Conservation (phyloP, 2,888 invertebrate genomes). For the Noctua janthe region DNA sequence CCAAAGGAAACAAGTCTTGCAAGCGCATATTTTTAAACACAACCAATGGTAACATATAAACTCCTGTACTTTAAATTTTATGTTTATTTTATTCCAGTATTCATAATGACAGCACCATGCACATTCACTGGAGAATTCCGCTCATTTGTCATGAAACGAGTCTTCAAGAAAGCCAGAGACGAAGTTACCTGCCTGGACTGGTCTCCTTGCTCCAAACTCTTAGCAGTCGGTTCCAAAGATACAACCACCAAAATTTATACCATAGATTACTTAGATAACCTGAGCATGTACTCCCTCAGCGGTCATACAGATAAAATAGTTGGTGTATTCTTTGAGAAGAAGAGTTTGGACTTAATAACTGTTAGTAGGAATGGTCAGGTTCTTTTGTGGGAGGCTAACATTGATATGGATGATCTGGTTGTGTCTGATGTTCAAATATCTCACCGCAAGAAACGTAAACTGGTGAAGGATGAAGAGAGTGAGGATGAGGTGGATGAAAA, state of each 20-base stretch:
- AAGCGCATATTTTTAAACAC: background rate
- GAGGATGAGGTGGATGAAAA: conserved; percentile 92
- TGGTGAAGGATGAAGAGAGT: conserved; percentile 86
- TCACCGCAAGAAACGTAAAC: conserved; percentile 86
- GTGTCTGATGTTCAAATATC: conserved; percentile 87
- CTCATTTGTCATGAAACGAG: conserved; percentile 96
- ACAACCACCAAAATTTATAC: conserved; percentile 96
- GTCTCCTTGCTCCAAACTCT: conserved; percentile 96
- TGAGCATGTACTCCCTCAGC: conserved; percentile 94
- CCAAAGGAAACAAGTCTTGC: background rate
- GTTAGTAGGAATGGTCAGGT: conserved; percentile 96
- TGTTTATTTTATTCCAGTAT: conserved; percentile 89
- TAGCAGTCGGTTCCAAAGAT: conserved; percentile 98
- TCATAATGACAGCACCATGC: conserved; percentile 96
- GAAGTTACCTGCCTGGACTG: conserved; percentile 97
- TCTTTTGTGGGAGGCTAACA: conserved; percentile 96
- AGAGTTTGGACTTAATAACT: conserved; percentile 95
- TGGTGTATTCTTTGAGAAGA: conserved; percentile 96
- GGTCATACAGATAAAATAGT: conserved; percentile 96
- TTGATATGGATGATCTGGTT: conserved; percentile 93
- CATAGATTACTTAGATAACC: conserved; percentile 93
- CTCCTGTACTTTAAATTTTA: background rate
- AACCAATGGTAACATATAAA: background rate
- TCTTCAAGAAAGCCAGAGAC: conserved; percentile 95
- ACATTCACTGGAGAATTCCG: conserved; percentile 95